phyloP scores from a whole-genome alignment of 1,140 invertebrate genomes.

The Ips nitidus region DNA sequence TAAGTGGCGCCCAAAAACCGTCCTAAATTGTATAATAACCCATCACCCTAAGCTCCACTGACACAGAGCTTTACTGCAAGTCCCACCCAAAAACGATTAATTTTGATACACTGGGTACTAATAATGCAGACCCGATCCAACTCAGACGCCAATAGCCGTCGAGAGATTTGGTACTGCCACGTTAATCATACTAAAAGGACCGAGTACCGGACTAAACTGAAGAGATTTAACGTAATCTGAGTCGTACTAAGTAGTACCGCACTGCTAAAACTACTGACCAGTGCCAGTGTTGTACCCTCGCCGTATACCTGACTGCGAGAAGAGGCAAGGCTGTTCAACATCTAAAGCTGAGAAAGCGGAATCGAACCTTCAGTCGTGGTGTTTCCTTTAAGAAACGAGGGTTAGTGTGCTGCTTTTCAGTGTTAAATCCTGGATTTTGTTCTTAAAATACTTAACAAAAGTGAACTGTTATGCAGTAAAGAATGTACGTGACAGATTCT shows the following conservation, averaged over 20 bases:
- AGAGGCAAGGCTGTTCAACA: slow-evolving; percentile 31
- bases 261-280: slow-evolving; percentile 19
- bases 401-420: background rate
- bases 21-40: background rate
- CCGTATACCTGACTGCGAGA: slow-evolving; percentile 26
- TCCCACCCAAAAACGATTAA: slow-evolving; percentile 37
- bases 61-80: slow-evolving; percentile 1
- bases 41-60: background rate
- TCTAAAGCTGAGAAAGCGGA: slow-evolving; percentile 18
- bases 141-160: slow-evolving; percentile 31
- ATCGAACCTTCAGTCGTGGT: slow-evolving; percentile 21
- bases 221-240: too few relatives aligned
- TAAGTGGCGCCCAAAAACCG: background rate
- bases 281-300: slow-evolving; percentile 24
- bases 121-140: slow-evolving; percentile 30
- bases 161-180: slow-evolving; percentile 15
- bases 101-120: slow-evolving; percentile 35
- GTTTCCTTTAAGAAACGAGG: slow-evolving; percentile 10
- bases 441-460: too few relatives aligned
- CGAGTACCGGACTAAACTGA: too few relatives aligned
- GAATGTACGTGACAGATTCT: slow-evolving; percentile 20
- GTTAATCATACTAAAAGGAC: background rate
- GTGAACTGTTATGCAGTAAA: too few relatives aligned
- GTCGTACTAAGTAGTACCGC: background rate
- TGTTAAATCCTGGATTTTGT: background rate